A percentile compares a stretch with the other conserved stretches of the same genome.
phyloP scores from a whole-genome alignment of 2,888 invertebrate species.

The Noctua comes region DNA sequence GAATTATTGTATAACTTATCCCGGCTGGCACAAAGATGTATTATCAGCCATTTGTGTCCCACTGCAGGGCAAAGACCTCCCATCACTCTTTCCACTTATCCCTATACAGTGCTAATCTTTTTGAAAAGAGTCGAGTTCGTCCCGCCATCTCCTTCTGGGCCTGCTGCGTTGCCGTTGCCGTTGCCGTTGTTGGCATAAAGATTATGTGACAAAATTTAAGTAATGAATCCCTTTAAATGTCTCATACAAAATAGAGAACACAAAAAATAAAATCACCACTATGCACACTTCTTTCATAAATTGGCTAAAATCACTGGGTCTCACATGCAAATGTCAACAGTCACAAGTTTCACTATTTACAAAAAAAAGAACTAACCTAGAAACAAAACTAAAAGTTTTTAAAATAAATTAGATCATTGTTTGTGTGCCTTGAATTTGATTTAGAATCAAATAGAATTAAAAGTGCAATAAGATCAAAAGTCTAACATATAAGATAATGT shows the following conservation, averaged over 20 bases:
- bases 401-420: slow-evolving; percentile 12
- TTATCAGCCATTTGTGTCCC: too few species aligned
- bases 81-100: too few species aligned
- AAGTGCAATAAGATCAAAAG: slow-evolving; percentile 19
- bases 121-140: too few species aligned
- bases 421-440: slow-evolving; percentile 45
- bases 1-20: too few species aligned
- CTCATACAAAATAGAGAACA: background rate
- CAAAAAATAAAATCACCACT: background rate
- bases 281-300: background rate
- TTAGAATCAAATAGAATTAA: slow-evolving; percentile 1
- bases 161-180: too few species aligned
- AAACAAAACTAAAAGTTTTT: slow-evolving; percentile 35
- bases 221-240: too few species aligned
- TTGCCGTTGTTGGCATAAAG: too few species aligned
- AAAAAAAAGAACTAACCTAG: slow-evolving; percentile 38
- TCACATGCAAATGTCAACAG: background rate
- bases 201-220: background rate
- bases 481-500: slow-evolving; percentile 71
- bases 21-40: too few species aligned
- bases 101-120: too few species aligned
- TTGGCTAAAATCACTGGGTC: background rate
- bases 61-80: too few species aligned
- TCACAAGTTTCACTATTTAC: background rate
- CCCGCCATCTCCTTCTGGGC: too few species aligned